Percentiles rank a stretch among this genome's conserved stretches.
Conservation (phyloP, 2,113 vertebrate species). For the Todiramphus saurophagus region DNA sequence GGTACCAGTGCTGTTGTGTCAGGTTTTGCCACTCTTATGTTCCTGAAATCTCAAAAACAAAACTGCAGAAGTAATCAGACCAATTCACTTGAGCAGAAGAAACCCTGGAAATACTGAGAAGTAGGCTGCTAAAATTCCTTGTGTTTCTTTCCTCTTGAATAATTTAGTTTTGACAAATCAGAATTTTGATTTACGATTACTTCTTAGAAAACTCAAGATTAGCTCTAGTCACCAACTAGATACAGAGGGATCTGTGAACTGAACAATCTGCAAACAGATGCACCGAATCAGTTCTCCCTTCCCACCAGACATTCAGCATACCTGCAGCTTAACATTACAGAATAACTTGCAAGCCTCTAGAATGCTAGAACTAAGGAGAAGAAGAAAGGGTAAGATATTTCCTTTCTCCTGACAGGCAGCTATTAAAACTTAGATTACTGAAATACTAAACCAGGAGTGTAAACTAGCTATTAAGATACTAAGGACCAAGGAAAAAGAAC, state of each 20-base stretch:
- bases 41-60: background rate
- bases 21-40: accelerated
- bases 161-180: background rate
- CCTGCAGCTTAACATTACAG: background rate
- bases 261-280: background rate
- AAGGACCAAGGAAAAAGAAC: background rate
- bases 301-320: background rate
- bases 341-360: background rate
- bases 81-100: background rate
- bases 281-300: background rate
- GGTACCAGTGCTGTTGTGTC: background rate
- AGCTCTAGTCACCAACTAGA: background rate
- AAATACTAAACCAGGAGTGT: background rate
- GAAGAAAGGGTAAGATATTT: background rate
- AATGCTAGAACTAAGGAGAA: background rate
- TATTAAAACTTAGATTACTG: background rate
- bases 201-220: background rate
- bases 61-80: background rate
- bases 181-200: background rate
- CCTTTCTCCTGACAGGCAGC: background rate
- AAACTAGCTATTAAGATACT: background rate
- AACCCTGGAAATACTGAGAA: background rate
- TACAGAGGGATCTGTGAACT: background rate
- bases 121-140: background rate
- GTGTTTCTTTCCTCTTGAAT: background rate